Percentiles rank a stretch among this genome's conserved stretches.
These are phyloP conservation scores for Aspidoscelis tigris DNA, from an alignment of 2,113 vertebrate genomes.

Conservation along the genomic window DNA sequence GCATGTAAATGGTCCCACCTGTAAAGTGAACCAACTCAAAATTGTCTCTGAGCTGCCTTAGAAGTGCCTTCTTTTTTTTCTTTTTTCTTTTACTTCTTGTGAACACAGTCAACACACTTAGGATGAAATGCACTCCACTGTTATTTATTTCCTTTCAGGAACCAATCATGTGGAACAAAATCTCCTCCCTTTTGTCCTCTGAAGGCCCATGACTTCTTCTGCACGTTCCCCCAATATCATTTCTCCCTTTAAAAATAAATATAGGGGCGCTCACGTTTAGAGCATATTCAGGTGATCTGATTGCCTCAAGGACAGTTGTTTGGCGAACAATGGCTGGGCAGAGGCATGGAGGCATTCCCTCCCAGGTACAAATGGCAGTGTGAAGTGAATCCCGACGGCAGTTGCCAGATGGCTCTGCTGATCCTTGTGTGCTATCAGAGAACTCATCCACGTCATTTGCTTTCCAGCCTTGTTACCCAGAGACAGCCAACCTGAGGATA, in stretches of 20 bases:
- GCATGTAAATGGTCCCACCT: too few species aligned
- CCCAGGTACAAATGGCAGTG: not conserved
- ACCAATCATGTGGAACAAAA: not conserved
- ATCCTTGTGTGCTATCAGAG: constrained; percentile 7
- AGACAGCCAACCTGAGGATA: constrained; percentile 26
- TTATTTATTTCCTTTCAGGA: not conserved
- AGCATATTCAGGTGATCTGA: too few species aligned
- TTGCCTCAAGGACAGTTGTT: not conserved
- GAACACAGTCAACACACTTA: too few species aligned
- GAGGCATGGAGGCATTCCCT: not conserved
- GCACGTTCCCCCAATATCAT: not conserved
- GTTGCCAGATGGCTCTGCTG: constrained; percentile 21
- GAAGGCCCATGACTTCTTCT: not conserved
- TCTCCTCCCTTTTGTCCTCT: not conserved
- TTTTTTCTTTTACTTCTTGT: too few species aligned
- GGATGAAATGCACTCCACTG: not conserved
- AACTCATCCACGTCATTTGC: not conserved
- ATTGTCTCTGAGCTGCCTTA: too few species aligned
- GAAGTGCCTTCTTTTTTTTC: too few species aligned
- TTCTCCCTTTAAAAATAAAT: too few species aligned
- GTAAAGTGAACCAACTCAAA: too few species aligned
- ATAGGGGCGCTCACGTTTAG: not conserved
- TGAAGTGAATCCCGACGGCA: not conserved
- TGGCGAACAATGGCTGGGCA: not conserved
- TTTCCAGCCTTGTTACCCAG: constrained; percentile 16